Evolutionary conservation across 2,888 invertebrate species (phyloP), one percentile per base, ranked within the genome.

Genomic region (Drosophila mercatorum): DNA sequence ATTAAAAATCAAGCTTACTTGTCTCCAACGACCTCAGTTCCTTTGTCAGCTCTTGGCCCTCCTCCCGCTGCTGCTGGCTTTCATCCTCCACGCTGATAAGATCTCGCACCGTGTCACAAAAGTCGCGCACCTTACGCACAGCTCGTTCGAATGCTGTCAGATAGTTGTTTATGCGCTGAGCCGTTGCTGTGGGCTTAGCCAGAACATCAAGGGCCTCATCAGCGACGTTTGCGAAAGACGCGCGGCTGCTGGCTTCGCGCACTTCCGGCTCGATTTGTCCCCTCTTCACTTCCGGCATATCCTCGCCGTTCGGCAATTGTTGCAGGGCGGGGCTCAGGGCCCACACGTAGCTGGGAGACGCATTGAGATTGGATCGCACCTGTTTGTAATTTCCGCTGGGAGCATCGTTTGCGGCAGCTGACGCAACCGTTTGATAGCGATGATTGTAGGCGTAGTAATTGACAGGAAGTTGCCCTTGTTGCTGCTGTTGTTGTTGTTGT

Each of bases 391-490:
- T 89, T 89, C 90, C 89, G 84, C 34, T 75, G 49, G 52, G 57
- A 56, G 14, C 47, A 17, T 14, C 51, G 41, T 60, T 52, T 57
- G 55, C 55, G 41, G 44, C 49, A 46, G 34, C 44, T 10, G 34
- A 41, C 47, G 40, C 64, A 51, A 41, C 56, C 62, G 67, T 69
- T 68, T 81, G 80, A 76, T 81, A 87, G 38, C 80, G 88, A 59
- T 86, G 89, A 75, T 90, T 88, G 87, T 89, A 89, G 73, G 88
- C 86, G 70, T 85, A 89, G 74, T 89, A 89, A 84, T 83, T 88
- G 77, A 78, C 80, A 78, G 89, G 90, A 89, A 72, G 82, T 79
- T 66, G 69, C 57, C n/a, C 58, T 11, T 72, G 49, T n/a, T 49
- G 53, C 26, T 38, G 52, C 12, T 36, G 34, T 11, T 22, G 12